Conservation (phyloP, 2,113 vertebrate species). For the Corvus cornix region DNA sequence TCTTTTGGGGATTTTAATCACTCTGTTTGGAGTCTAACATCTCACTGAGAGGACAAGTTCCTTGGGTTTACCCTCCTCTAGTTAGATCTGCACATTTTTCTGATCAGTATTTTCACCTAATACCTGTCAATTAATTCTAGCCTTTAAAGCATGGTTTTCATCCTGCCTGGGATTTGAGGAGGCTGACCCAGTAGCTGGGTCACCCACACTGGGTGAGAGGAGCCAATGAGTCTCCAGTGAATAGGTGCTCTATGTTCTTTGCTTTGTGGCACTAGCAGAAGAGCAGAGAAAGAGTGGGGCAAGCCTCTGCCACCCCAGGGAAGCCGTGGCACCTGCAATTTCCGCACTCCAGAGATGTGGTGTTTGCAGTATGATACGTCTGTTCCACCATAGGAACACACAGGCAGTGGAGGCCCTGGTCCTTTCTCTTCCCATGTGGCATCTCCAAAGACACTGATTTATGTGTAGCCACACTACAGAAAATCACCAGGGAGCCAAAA, state of each 20-base stretch:
- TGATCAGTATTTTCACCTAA: neutral
- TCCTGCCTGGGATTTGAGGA: neutral
- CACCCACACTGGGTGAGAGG: neutral
- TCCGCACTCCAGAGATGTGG: neutral
- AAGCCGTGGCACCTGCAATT: neutral
- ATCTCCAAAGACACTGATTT: neutral
- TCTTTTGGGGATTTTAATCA: neutral
- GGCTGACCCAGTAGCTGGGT: neutral
- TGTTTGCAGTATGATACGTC: neutral
- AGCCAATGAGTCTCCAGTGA: neutral
- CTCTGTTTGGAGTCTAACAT: neutral
- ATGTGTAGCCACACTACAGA: neutral
- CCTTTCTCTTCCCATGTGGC: neutral
- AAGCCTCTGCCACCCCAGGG: neutral
- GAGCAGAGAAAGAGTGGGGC: neutral
- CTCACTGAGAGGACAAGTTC: neutral
- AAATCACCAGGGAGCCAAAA: neutral
- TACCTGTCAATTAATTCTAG: neutral
- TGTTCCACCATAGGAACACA: neutral
- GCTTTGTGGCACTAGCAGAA: neutral
- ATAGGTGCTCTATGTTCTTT: neutral
- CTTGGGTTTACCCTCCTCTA: neutral
- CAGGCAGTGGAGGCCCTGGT: neutral
- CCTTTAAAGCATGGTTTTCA: neutral
- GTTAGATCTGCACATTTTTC: neutral